Evolutionary conservation across 2,888 invertebrate species (phyloP), one percentile per base, ranked within the genome.

Genomic region (Netelia melanura): DNA sequence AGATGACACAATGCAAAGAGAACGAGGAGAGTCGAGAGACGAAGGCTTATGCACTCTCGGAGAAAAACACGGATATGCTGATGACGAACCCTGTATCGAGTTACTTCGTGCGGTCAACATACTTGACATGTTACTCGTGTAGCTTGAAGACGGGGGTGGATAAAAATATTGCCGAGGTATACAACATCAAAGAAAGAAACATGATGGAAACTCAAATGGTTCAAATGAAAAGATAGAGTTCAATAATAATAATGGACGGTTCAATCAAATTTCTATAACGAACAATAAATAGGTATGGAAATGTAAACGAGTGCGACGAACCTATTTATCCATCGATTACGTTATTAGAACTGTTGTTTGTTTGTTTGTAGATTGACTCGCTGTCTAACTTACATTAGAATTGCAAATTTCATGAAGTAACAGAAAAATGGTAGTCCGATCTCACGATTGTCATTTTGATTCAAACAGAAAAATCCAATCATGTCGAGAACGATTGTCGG

Each of bases 1-100:
- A 56, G 68, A 54, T 75, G 75, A 62, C 67, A 81, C 68, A 75
- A 75, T 56, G 61, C 11, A 44, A 62, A 64, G 14, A 67, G n/a
- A 44, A 78, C 65, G 6, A 58, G 67, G 56, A n/a, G 52, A 30
- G 17, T 61, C 58, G 54, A 80, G 74, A 23, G 52, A 64, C 68
- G 30, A 43, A 30, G 62, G 58, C 38, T 38, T 38, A 38, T 38
- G 38, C 38, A 38, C 38, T 38, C 38, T 38, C 6, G 38, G 30
- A 68, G 48, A 76, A 77, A 62, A 65, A 76, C 11, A 56, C 1
- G 54, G 43, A 76, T 58, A 48, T 54, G 67, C 67, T 58, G 64
- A 52, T 61, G 56, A 62, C 48, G 68, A 68, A 17, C 68, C 43
- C 21, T n/a, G 25, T 81, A 68, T 68, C 74, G 67, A 68, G 43